Percentiles rank a stretch among this genome's conserved stretches.
These are phyloP conservation scores for Onychorhynchus coronatus DNA, from an alignment of 2,113 vertebrate genomes.

Conservation along the genomic window DNA sequence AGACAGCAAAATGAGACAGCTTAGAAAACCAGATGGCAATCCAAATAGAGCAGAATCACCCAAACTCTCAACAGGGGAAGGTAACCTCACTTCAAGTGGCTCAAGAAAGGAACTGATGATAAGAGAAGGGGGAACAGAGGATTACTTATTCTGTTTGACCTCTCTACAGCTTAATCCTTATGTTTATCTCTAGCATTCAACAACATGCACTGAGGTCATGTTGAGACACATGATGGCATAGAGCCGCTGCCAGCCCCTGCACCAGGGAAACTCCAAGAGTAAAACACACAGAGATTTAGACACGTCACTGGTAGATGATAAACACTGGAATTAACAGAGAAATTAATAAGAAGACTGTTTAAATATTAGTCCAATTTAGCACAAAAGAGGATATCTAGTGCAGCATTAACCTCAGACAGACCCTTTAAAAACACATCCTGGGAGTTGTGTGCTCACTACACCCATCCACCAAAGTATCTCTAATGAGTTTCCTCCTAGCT, in stretches of 20 bases:
- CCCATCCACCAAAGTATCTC: background rate
- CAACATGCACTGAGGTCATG: background rate
- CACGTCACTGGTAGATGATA: background rate
- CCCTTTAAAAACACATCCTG: conserved; percentile 4
- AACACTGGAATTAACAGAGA: conserved; percentile 21
- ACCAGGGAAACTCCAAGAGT: background rate
- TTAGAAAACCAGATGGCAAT: background rate
- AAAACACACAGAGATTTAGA: background rate
- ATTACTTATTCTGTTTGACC: background rate
- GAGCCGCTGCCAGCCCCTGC: background rate
- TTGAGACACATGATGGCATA: background rate
- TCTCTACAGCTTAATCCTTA: background rate
- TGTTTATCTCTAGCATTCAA: background rate
- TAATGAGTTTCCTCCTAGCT: conserved; percentile 10
- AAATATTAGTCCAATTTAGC: conserved; percentile 49
- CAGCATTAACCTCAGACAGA: conserved; percentile 45
- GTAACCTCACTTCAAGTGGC: background rate
- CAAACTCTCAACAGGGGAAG: background rate
- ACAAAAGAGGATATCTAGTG: background rate
- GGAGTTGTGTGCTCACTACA: background rate
- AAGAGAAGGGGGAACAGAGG: background rate
- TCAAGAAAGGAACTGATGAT: background rate
- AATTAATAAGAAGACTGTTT: conserved; percentile 19
- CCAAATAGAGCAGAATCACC: background rate
- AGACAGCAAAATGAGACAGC: background rate